These are phyloP conservation scores for Desmophyllum pertusum DNA, from an alignment of 92 coral and sea anemone genomes.

Conservation along the genomic window DNA sequence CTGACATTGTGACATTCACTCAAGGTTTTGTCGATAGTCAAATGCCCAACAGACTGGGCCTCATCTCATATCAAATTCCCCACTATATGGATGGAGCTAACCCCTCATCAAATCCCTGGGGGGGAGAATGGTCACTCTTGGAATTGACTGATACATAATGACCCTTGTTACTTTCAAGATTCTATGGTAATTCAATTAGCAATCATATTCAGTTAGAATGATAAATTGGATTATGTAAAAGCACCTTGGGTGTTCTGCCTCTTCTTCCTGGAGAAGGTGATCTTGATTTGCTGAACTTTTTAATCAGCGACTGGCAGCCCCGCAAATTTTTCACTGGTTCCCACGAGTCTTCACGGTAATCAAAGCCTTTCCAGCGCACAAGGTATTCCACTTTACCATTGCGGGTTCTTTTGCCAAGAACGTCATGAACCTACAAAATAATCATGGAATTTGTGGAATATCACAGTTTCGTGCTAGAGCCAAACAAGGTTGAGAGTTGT, in stretches of 20 bases:
- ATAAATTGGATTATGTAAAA: background rate
- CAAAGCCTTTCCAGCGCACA: slow-evolving; percentile 74
- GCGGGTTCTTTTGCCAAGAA: slow-evolving; percentile 51
- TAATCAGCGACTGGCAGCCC: slow-evolving; percentile 63
- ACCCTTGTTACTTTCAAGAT: too few species aligned
- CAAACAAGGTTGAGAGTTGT: too few species aligned
- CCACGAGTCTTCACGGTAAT: slow-evolving; percentile 63
- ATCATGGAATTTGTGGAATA: background rate
- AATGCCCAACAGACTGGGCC: too few species aligned
- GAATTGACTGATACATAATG: too few species aligned
- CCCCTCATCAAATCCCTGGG: too few species aligned
- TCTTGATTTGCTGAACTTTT: slow-evolving; percentile 30
- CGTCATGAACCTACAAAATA: slow-evolving; percentile 58
- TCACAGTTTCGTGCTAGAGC: background rate
- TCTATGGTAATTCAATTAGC: background rate
- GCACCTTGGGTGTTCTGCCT: slow-evolving; percentile 37
- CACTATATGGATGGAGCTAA: too few species aligned
- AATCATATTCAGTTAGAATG: too few species aligned
- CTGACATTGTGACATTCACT: too few species aligned
- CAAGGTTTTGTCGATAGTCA: too few species aligned
- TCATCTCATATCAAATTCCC: too few species aligned
- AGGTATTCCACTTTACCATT: slow-evolving; percentile 62
- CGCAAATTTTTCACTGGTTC: slow-evolving; percentile 73
- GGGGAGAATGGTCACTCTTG: too few species aligned
- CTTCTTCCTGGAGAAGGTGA: slow-evolving; percentile 35